A percentile compares a stretch with the other conserved stretches of the same genome.
Conservation (phyloP, 2,888 invertebrate genomes). For the Lutraria lutraria region DNA sequence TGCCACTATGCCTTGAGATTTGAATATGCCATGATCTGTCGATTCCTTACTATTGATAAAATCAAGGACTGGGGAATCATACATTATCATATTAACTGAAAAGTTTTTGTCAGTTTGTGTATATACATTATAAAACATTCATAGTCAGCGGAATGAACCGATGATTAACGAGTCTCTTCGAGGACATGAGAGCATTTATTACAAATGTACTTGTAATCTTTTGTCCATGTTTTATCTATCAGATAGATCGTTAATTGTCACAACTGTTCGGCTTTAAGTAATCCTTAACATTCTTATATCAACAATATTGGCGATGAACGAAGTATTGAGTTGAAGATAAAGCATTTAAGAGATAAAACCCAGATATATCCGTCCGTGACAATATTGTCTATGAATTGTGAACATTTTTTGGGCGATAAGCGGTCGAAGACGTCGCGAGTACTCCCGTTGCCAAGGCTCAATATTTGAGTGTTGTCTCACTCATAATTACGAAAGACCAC, state of each 20-base stretch:
- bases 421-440: neutral
- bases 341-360: constrained; percentile 36
- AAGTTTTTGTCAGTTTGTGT: too few species aligned
- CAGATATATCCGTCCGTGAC: constrained; percentile 10
- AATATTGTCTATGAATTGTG: neutral
- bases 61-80: too few species aligned
- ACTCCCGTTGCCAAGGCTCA: constrained; percentile 13
- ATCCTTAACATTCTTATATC: constrained; percentile 8
- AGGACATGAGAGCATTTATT: neutral
- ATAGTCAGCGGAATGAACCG: constrained; percentile 8
- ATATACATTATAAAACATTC: too few species aligned
- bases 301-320: constrained; percentile 38
- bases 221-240: neutral
- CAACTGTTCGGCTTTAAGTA: neutral
- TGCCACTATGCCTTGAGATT: too few species aligned
- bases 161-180: neutral
- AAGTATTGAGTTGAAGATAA: constrained; percentile 34
- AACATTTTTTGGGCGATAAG: constrained; percentile 16
- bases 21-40: too few species aligned
- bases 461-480: constrained; percentile 4
- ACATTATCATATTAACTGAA: too few species aligned
- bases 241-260: constrained; percentile 16
- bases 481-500: neutral
- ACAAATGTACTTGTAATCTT: neutral
- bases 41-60: too few species aligned